phyloP scores from a whole-genome alignment of 1,140 invertebrate species.

The Dolichoris vasculosae region DNA sequence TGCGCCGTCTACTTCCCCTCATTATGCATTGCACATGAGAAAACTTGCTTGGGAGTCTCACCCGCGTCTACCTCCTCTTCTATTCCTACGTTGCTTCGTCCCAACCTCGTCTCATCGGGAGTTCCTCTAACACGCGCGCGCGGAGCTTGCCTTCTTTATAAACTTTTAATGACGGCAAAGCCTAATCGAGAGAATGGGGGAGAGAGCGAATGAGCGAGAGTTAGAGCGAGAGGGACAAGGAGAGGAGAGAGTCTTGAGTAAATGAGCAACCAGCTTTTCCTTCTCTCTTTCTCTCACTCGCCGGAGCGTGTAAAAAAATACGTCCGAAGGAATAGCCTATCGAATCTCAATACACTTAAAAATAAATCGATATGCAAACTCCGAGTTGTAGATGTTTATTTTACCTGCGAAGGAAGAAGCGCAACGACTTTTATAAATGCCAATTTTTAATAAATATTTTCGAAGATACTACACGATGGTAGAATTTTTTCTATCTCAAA shows the following conservation, averaged over 20 bases:
- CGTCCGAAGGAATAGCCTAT: constrained; percentile 57
- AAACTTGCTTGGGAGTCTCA: constrained; percentile 70
- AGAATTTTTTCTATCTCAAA: no score
- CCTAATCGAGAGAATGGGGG: constrained; percentile 71
- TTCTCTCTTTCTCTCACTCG: neutral
- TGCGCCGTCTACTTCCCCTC: constrained; percentile 71
- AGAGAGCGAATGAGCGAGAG: constrained; percentile 29
- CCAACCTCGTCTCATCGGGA: constrained; percentile 36
- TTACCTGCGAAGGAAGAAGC: neutral
- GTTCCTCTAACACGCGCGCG: constrained; percentile 59
- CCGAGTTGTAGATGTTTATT: constrained; percentile 10
- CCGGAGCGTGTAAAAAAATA: constrained; percentile 57
- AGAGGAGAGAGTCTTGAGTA: constrained; percentile 30
- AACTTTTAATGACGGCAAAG: constrained; percentile 76
- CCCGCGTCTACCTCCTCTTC: constrained; percentile 48
- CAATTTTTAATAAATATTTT: constrained; percentile 20
- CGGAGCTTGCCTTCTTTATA: constrained; percentile 73
- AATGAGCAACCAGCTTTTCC: constrained; percentile 40
- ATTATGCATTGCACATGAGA: constrained; percentile 76
- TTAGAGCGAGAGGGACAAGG: constrained; percentile 5
- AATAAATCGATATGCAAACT: constrained; percentile 19
- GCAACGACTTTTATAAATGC: neutral
- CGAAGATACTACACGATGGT: neutral
- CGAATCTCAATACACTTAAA: constrained; percentile 66
- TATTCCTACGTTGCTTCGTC: constrained; percentile 45